Conservation (phyloP, 2,888 invertebrate genomes). For the Drosophila limbata region DNA sequence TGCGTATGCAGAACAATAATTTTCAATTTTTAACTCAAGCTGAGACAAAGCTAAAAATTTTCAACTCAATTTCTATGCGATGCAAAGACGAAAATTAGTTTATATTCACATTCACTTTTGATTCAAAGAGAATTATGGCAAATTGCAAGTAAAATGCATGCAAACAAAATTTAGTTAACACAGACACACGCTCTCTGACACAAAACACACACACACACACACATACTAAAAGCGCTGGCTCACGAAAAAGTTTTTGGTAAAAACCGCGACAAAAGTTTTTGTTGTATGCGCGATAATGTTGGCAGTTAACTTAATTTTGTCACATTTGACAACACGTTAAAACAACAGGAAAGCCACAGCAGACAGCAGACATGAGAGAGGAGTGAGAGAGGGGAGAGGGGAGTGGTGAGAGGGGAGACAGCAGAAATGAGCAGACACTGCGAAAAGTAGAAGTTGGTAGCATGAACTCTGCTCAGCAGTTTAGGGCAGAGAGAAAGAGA, state of each 20-base stretch:
- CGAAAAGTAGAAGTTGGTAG: conserved; percentile 40
- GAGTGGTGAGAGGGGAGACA: conserved; percentile 9
- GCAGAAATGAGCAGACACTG: conserved; percentile 25
- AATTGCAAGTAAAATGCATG: conserved; percentile 34
- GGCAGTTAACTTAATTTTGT: conserved; percentile 82
- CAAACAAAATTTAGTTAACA: conserved; percentile 40
- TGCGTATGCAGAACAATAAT: conserved; percentile 4
- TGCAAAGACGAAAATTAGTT: not conserved
- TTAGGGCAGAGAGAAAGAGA: not conserved
- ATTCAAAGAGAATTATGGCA: conserved; percentile 27
- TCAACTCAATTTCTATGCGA: not conserved
- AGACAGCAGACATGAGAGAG: conserved; percentile 8
- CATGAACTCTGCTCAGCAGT: conserved; percentile 31
- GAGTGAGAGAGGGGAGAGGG: conserved; percentile 1
- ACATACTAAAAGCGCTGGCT: not conserved
- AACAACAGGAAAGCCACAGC: conserved; percentile 48
- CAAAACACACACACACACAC: conserved; percentile 6
- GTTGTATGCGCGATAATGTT: conserved; percentile 70
- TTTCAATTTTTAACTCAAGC: not conserved
- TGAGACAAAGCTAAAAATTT: not conserved
- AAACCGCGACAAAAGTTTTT: conserved; percentile 54
- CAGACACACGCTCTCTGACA: conserved; percentile 7
- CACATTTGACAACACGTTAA: conserved; percentile 82
- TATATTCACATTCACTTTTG: not conserved
- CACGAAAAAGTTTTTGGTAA: conserved; percentile 33